These are phyloP conservation scores for Perdita meconis DNA, from an alignment of 2,888 invertebrate species.

Conservation along the genomic window DNA sequence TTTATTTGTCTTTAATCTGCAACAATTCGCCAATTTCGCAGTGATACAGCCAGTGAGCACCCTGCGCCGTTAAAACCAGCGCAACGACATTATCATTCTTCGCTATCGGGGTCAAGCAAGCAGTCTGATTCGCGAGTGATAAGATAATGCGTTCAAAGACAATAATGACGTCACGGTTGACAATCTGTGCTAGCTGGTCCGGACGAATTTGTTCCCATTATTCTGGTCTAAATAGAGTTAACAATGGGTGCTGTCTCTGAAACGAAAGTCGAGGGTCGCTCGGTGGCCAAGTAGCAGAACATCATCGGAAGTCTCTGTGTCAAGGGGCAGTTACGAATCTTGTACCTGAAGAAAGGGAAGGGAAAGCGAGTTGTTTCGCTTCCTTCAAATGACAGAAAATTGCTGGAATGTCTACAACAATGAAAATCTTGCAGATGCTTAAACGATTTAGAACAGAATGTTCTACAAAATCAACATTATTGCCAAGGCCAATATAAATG, in stretches of 20 bases:
- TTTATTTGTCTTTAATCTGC: too few relatives aligned
- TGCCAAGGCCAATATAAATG: too few relatives aligned
- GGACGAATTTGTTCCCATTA: constrained; percentile 59
- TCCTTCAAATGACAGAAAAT: constrained; percentile 32
- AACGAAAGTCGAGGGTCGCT: constrained; percentile 45
- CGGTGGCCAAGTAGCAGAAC: constrained; percentile 37
- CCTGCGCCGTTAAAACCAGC: neutral
- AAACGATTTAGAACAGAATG: too few relatives aligned
- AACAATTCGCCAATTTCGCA: neutral
- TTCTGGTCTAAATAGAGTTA: constrained; percentile 63
- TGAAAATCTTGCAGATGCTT: too few relatives aligned
- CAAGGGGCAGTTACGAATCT: constrained; percentile 13
- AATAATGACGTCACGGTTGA: constrained; percentile 49
- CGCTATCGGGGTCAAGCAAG: constrained; percentile 43
- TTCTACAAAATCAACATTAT: too few relatives aligned
- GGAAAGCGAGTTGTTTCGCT: constrained; percentile 18
- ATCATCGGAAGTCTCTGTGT: constrained; percentile 25
- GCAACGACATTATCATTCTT: constrained; percentile 33
- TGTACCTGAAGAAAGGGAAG: constrained; percentile 6
- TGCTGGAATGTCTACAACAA: too few relatives aligned
- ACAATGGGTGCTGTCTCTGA: constrained; percentile 57
- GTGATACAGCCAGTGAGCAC: neutral
- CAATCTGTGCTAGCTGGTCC: constrained; percentile 14
- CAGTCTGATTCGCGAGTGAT: constrained; percentile 48
- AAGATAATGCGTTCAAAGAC: constrained; percentile 59